A percentile compares a stretch with the other conserved stretches of the same genome.
Evolutionary conservation across 2,113 vertebrate species (phyloP).

Genomic region (Erythrolamprus reginae): DNA sequence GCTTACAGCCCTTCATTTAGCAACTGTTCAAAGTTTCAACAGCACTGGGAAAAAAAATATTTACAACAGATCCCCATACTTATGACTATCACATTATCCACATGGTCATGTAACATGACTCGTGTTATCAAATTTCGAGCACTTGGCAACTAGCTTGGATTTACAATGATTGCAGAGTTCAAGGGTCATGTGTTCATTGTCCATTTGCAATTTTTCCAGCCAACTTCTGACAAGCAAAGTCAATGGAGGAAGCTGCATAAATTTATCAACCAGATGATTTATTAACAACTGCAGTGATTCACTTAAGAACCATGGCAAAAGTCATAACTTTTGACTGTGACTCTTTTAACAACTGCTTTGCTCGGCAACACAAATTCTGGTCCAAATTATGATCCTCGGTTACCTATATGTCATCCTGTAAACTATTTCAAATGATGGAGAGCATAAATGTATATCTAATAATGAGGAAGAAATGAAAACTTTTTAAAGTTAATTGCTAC

Average conservation of each 20-base stretch:
- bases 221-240: background rate
- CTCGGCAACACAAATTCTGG: background rate
- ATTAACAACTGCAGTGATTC: background rate
- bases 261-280: background rate
- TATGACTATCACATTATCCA: background rate
- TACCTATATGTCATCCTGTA: background rate
- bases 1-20: background rate
- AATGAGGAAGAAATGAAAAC: background rate
- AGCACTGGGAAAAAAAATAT: background rate
- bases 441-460: background rate
- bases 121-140: background rate
- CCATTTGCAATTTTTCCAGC: background rate
- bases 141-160: background rate
- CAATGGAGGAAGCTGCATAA: background rate
- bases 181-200: background rate
- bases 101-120: background rate
- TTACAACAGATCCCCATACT: background rate
- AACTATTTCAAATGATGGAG: background rate
- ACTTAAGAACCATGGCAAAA: background rate
- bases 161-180: background rate
- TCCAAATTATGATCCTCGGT: background rate
- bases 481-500: background rate
- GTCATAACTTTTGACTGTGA: background rate
- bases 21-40: background rate
- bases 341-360: background rate